These are phyloP conservation scores for Ataeniobius toweri DNA, from an alignment of 2,797 vertebrate genomes.

Conservation along the genomic window DNA sequence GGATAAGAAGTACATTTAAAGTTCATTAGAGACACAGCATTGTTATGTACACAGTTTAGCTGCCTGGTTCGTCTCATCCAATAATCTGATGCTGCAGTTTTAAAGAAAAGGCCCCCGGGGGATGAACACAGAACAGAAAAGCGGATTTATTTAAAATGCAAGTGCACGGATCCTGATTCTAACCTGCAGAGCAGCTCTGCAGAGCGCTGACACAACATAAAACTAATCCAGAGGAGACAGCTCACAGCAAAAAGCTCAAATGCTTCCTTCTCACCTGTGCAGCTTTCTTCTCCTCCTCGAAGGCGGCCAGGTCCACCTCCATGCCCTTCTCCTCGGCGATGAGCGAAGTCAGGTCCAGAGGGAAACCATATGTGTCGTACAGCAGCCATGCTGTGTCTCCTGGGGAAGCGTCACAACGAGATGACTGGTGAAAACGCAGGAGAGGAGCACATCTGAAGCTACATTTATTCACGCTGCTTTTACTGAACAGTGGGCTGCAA, in stretches of 20 bases:
- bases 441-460: background rate
- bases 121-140: slow-evolving; percentile 29
- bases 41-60: background rate
- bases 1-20: no score
- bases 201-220: slow-evolving; percentile 40
- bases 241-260: no score
- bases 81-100: slow-evolving; percentile 8
- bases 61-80: no score
- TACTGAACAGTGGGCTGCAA: no score
- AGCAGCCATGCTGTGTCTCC: slow-evolving; percentile 97
- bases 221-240: background rate
- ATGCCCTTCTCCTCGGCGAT: slow-evolving; percentile 98
- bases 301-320: slow-evolving; percentile 87
- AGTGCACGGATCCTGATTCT: slow-evolving; percentile 26
- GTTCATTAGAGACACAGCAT: background rate
- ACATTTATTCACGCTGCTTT: background rate
- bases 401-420: slow-evolving; percentile 46
- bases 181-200: slow-evolving; percentile 39
- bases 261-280: slow-evolving; percentile 85
- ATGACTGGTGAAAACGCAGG: background rate
- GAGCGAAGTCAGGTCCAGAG: slow-evolving; percentile 93
- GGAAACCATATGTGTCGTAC: slow-evolving; percentile 97
- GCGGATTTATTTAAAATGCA: slow-evolving; percentile 44
- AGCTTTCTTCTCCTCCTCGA: slow-evolving; percentile 94
- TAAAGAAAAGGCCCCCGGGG: background rate